A percentile compares a stretch with the other conserved stretches of the same genome.
These are phyloP conservation scores for Anguilla anguilla DNA, from an alignment of 2,797 vertebrate species.

Conservation along the genomic window DNA sequence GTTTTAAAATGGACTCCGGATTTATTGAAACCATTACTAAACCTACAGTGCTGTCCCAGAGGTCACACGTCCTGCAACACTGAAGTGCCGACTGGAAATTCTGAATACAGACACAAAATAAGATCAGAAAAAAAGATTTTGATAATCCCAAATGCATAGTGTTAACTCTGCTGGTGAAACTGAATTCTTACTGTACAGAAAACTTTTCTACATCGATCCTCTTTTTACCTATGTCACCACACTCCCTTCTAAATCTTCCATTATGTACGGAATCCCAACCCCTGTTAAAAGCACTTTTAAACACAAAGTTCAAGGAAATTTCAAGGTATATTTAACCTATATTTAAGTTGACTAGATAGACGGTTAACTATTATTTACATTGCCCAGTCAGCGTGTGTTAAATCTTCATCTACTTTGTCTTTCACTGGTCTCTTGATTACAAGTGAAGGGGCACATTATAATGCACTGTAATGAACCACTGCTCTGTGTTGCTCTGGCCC, in stretches of 20 bases:
- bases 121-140: neutral
- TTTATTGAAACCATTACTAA: neutral
- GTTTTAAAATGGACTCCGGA: neutral
- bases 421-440: neutral
- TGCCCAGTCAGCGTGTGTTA: neutral
- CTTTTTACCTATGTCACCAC: neutral
- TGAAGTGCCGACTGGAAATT: neutral
- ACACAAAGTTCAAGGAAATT: neutral
- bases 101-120: neutral
- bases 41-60: neutral
- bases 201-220: neutral
- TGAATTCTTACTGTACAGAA: neutral
- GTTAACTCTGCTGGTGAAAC: neutral
- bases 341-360: neutral
- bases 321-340: neutral
- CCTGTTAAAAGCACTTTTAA: neutral
- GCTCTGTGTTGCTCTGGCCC: slow-evolving; percentile 18
- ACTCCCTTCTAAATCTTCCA: neutral
- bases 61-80: neutral
- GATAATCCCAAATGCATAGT: neutral
- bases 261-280: neutral
- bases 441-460: neutral
- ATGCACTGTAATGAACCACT: neutral
- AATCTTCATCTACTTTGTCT: neutral
- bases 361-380: neutral